Base-by-base conservation (phyloP, 1,140 invertebrate species). In the Radopholus similis region DNA sequence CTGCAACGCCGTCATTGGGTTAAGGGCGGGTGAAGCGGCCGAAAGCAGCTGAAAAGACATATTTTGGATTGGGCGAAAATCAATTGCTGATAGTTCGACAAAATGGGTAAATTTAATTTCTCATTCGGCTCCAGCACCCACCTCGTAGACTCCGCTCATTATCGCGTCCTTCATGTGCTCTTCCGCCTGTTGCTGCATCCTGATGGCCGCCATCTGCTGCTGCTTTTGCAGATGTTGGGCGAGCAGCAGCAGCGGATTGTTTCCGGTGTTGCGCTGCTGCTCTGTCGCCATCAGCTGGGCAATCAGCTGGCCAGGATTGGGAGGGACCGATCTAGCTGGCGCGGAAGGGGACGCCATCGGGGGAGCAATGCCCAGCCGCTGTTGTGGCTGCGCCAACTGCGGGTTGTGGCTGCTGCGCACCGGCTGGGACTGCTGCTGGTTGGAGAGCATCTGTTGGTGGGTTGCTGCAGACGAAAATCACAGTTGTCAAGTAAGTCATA, bases 121-220 rank as follows among this genome's bases (percentile, higher is more conserved):
- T n/a, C n/a, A n/a, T n/a, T n/a, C n/a, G n/a, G n/a, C n/a, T n/a
- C n/a, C 34, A 30, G n/a, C 37, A 18, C n/a, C n/a, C 32, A 62
- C 58, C 38, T 62, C 58, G 47, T 47, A 62, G 28, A 62, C 44
- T 40, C 44, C 58, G 32, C 44, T 62, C 32, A 42, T 62, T 18
- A 62, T 62, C 42, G 58, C 58, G 11, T 42, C 18, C 8, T 62
- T 40, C 58, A 62, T 62, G 18, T 42, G 15, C n/a, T n/a, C n/a
- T n/a, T n/a, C 11, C 18, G 58, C 58, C 18, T 47, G 44, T 28
- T 62, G 58, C 18, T 62, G 58, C 1, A 53, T 0, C n/a, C n/a
- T n/a, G n/a, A n/a, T n/a, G n/a, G n/a, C n/a, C n/a, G 51, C 51
- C 18, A 53, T 53, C 44, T 62, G 58, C 32, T 62, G 58, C 3